Base-by-base conservation (phyloP, 1,140 invertebrate species). In the Tetramorium parvispinum region DNA sequence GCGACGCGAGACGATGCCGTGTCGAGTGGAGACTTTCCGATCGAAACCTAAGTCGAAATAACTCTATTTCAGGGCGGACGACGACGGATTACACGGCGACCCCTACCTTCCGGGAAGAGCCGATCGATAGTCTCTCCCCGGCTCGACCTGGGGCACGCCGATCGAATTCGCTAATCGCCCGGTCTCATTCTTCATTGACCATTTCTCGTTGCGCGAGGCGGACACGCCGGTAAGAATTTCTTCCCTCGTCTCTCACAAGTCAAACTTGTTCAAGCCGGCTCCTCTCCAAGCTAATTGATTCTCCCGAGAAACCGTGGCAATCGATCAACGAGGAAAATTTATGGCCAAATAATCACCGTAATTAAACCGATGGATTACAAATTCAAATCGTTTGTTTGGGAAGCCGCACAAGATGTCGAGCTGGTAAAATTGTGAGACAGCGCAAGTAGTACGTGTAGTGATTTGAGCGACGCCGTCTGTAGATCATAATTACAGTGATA, bases 41-140 rank as follows among this genome's bases (percentile, higher is more conserved):
- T 92, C 87, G 91, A 89, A 91, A 87, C 87, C 89, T 66, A 87
- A 87, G 89, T 90, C 81, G 87, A 91, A 93, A 92, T 93, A 92
- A 93, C 91, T 93, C 89, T 87, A 91, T 93, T 92, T 89, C 85
- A 85, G 85, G 89, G 88, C 75, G 87, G 77, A 51, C 88, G 88
- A 75, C 79, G 90, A 78, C 76, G 92, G 88, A 93, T 93, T 92
- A 89, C 88, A 91, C 88, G 88, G 49, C 85, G 75, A 82, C 85
- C 87, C 77, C 71, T 88, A 87, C 82, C 88, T 93, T 93, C 92
- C 88, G 75, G 89, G 92, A 93, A 93, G 88, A 79, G 78, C 88
- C 89, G 91, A 93, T 93, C 92, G 92, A 93, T 93, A 93, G 89
- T 88, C 83, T 51, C 68, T 21, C 16, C 16, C 63, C 57, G 75